These are phyloP conservation scores for Opisthograptis luteolata DNA, from an alignment of 2,888 invertebrate species.

Conservation along the genomic window DNA sequence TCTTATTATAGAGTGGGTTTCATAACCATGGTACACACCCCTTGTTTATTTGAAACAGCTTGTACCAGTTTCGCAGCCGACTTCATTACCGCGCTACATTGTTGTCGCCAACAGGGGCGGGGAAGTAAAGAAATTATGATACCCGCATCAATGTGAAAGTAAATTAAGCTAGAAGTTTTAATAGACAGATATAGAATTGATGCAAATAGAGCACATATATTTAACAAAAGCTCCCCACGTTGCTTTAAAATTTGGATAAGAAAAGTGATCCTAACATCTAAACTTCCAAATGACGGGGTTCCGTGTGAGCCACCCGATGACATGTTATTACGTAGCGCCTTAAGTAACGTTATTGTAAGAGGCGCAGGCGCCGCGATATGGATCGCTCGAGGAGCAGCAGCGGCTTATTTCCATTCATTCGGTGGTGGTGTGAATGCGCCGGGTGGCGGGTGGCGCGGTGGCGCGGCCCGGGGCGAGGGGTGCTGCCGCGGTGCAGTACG, in stretches of 20 bases:
- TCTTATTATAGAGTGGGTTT: not conserved
- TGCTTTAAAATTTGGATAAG: not conserved
- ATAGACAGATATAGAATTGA: conserved; percentile 15
- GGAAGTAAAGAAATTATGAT: conserved; percentile 16
- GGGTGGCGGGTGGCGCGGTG: conserved; percentile 65
- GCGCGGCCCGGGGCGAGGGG: conserved; percentile 48
- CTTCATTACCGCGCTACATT: conserved; percentile 8
- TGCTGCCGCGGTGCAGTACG: conserved; percentile 55
- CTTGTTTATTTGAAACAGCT: not conserved
- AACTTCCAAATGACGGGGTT: conserved; percentile 2
- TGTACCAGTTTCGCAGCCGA: not conserved
- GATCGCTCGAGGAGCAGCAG: conserved; percentile 50
- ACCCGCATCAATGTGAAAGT: conserved; percentile 17
- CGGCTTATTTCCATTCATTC: conserved; percentile 75
- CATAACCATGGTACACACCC: not conserved
- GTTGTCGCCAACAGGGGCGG: conserved; percentile 13
- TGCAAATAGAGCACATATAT: conserved; percentile 18
- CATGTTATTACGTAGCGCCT: conserved; percentile 35
- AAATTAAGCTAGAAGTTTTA: conserved; percentile 22
- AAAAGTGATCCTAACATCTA: not conserved
- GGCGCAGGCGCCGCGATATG: conserved; percentile 39
- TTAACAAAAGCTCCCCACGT: conserved; percentile 4
- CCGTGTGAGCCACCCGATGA: conserved; percentile 14
- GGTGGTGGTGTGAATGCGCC: conserved; percentile 73
- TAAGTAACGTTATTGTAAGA: conserved; percentile 33